Conservation (phyloP, 2,797 vertebrate genomes). For the Characodon lateralis region DNA sequence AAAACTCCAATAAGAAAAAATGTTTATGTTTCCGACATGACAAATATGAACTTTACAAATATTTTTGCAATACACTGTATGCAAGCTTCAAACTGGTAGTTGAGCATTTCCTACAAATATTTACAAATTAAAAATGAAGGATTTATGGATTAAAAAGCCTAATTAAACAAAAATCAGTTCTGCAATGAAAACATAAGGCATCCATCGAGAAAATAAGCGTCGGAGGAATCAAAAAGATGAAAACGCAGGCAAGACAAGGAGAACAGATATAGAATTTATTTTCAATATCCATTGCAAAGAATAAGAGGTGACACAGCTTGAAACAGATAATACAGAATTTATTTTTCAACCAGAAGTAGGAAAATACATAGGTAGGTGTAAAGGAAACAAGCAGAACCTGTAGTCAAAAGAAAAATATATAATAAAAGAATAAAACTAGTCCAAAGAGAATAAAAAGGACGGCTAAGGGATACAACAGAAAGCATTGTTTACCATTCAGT, state of each 20-base stretch:
- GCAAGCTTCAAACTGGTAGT: not conserved
- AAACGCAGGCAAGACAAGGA: conserved; percentile 43
- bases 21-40: not conserved
- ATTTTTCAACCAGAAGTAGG: conserved; percentile 98
- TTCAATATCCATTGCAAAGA: conserved; percentile 76
- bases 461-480: conserved; percentile 90
- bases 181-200: not conserved
- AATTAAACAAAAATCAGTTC: not conserved
- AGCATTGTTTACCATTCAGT: conserved; percentile 95
- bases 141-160: not conserved
- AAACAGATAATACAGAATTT: conserved; percentile 99
- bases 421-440: conserved; percentile 78
- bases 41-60: not conserved
- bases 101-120: not conserved
- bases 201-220: not conserved
- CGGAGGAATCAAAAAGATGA: conserved; percentile 13
- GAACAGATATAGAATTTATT: conserved; percentile 75
- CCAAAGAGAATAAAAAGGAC: conserved; percentile 92
- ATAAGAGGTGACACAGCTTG: conserved; percentile 88
- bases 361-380: conserved; percentile 96
- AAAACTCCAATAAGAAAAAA: not conserved
- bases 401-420: conserved; percentile 86
- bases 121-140: not conserved
- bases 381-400: conserved; percentile 94
- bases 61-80: no score